These are phyloP conservation scores for Sturmia bella DNA, from an alignment of 2,888 invertebrate genomes.

Conservation along the genomic window DNA sequence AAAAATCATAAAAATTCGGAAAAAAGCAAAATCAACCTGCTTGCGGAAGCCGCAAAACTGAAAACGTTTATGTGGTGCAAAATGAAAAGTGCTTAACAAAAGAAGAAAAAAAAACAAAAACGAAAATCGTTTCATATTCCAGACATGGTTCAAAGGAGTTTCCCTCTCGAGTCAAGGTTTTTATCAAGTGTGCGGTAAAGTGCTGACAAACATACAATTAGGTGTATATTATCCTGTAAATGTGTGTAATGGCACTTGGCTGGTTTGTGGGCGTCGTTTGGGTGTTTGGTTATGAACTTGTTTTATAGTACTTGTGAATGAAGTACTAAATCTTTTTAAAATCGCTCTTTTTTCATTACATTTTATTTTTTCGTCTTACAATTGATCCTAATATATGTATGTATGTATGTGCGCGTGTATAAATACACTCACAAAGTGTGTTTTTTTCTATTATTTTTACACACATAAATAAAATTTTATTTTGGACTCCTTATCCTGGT, in stretches of 20 bases:
- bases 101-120: background rate
- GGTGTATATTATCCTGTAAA: slow-evolving; percentile 1
- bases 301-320: slow-evolving; percentile 65
- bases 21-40: slow-evolving; percentile 66
- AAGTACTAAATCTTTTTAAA: slow-evolving; percentile 67
- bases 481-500: slow-evolving; percentile 40
- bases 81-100: background rate
- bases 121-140: slow-evolving; percentile 57
- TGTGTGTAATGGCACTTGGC: slow-evolving; percentile 29
- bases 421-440: background rate
- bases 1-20: background rate
- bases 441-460: background rate
- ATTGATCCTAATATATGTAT: slow-evolving; percentile 53
- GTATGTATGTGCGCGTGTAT: slow-evolving; percentile 3
- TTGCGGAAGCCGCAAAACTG: slow-evolving; percentile 71
- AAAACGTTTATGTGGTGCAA: slow-evolving; percentile 58
- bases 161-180: slow-evolving; percentile 62
- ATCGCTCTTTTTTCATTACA: slow-evolving; percentile 36
- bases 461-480: slow-evolving; percentile 50
- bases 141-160: slow-evolving; percentile 64
- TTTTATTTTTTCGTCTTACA: slow-evolving; percentile 42
- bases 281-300: slow-evolving; percentile 64
- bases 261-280: slow-evolving; percentile 53
- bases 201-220: slow-evolving; percentile 60
- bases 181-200: slow-evolving; percentile 62